Percentiles rank a stretch among this genome's conserved stretches.
Conservation (phyloP, 2,888 invertebrate species). For the Hoplodrina blanda region DNA sequence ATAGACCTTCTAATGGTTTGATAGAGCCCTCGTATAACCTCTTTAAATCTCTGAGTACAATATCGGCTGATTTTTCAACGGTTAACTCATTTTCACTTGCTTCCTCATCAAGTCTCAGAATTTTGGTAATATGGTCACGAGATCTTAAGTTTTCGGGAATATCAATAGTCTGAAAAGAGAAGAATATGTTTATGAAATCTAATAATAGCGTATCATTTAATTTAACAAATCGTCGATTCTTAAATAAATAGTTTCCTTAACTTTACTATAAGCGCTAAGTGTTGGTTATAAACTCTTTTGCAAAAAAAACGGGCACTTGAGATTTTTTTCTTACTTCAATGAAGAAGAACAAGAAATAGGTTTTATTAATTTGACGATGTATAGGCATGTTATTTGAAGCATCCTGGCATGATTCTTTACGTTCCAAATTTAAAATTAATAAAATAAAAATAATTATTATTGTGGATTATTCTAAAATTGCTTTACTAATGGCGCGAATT, state of each 20-base stretch:
- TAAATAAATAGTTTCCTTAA: no score
- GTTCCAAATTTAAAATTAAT: no score
- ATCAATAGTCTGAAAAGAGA: constrained; percentile 91
- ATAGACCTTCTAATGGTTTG: constrained; percentile 96
- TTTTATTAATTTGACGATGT: no score
- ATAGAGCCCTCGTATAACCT: constrained; percentile 96
- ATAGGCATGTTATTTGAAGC: no score
- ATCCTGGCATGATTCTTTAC: no score
- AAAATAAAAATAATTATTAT: no score
- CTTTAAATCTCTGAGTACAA: constrained; percentile 96
- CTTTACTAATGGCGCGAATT: no score
- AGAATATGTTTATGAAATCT: background rate
- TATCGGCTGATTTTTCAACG: constrained; percentile 93
- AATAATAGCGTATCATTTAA: background rate
- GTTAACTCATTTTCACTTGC: constrained; percentile 93
- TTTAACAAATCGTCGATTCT: background rate
- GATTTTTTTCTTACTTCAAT: no score
- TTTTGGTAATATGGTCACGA: constrained; percentile 94
- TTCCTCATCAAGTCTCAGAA: constrained; percentile 95
- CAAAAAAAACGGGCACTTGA: no score
- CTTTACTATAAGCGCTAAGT: background rate
- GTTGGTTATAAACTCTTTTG: no score
- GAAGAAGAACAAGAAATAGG: no score
- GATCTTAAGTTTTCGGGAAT: constrained; percentile 95
- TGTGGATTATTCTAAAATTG: no score